phyloP scores from a whole-genome alignment of 2,888 invertebrate genomes.

The Eupithecia vulgata region DNA sequence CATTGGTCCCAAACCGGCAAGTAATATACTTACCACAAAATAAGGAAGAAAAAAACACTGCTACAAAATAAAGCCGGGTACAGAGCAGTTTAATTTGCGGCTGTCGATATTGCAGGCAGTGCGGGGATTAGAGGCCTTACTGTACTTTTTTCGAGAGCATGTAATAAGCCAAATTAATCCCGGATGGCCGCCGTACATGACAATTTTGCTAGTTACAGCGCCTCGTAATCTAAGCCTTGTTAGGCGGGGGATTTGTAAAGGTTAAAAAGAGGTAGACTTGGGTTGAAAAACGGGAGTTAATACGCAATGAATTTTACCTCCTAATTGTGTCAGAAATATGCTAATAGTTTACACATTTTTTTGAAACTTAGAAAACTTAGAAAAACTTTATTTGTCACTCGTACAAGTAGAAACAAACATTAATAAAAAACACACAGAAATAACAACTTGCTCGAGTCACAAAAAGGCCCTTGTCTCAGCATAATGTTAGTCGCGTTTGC shows the following conservation, averaged over 20 bases:
- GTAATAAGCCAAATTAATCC: slow-evolving; percentile 49
- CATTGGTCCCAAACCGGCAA: slow-evolving; percentile 7
- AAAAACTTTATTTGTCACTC: too few relatives aligned
- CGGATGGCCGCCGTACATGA: slow-evolving; percentile 33
- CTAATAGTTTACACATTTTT: too few relatives aligned
- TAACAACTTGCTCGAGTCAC: too few relatives aligned
- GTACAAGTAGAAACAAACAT: too few relatives aligned
- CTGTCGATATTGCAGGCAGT: slow-evolving; percentile 60
- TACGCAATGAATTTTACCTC: background rate
- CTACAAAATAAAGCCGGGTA: slow-evolving; percentile 41
- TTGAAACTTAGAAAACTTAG: too few relatives aligned
- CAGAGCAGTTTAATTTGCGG: slow-evolving; percentile 57
- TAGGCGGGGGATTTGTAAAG: slow-evolving; percentile 1
- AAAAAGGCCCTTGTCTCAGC: too few relatives aligned
- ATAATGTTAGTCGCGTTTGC: too few relatives aligned
- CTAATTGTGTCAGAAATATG: background rate
- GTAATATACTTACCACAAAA: slow-evolving; percentile 22
- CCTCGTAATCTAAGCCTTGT: slow-evolving; percentile 21
- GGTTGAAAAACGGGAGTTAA: background rate
- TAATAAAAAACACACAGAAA: too few relatives aligned
- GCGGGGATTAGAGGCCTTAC: slow-evolving; percentile 41
- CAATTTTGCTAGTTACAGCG: slow-evolving; percentile 29
- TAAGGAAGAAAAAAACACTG: slow-evolving; percentile 25
- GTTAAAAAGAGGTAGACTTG: slow-evolving; percentile 4
- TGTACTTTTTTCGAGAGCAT: slow-evolving; percentile 43